These are phyloP conservation scores for Poecilia velifera DNA, from an alignment of 2,797 vertebrate species.

Conservation along the genomic window DNA sequence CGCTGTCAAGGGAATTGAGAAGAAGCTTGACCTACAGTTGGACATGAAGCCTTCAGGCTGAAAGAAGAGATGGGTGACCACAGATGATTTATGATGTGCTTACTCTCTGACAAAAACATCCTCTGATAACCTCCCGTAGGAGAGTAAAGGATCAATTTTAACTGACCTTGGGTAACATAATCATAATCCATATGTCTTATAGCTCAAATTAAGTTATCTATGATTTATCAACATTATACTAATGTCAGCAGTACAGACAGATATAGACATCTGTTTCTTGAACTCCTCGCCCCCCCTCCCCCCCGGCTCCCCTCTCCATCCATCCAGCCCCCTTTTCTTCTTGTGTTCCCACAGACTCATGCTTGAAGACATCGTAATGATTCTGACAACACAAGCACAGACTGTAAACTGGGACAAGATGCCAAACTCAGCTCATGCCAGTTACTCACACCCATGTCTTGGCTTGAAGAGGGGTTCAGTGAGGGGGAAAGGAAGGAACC, in stretches of 20 bases:
- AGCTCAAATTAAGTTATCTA: slow-evolving; percentile 34
- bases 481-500: slow-evolving; percentile 14
- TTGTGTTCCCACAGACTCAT: slow-evolving; percentile 23
- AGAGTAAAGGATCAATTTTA: slow-evolving; percentile 67
- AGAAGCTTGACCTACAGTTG: slow-evolving; percentile 43
- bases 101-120: slow-evolving; percentile 63
- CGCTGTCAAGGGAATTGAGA: slow-evolving; percentile 38
- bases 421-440: slow-evolving; percentile 44
- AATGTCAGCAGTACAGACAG: background rate
- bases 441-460: slow-evolving; percentile 33
- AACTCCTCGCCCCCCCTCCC: too few relatives aligned
- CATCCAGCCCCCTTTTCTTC: slow-evolving; percentile 1
- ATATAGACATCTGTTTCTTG: background rate
- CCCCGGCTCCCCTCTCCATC: too few relatives aligned
- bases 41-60: slow-evolving; percentile 52
- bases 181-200: slow-evolving; percentile 29
- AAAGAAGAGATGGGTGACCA: slow-evolving; percentile 68
- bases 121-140: slow-evolving; percentile 48
- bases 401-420: slow-evolving; percentile 50
- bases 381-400: slow-evolving; percentile 51
- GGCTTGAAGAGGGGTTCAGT: slow-evolving; percentile 27
- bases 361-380: slow-evolving; percentile 34
- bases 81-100: slow-evolving; percentile 61
- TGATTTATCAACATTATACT: slow-evolving; percentile 30
- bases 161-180: slow-evolving; percentile 71